These are phyloP conservation scores for Sphaeramia orbicularis DNA, from an alignment of 2,797 vertebrate species.

Conservation along the genomic window DNA sequence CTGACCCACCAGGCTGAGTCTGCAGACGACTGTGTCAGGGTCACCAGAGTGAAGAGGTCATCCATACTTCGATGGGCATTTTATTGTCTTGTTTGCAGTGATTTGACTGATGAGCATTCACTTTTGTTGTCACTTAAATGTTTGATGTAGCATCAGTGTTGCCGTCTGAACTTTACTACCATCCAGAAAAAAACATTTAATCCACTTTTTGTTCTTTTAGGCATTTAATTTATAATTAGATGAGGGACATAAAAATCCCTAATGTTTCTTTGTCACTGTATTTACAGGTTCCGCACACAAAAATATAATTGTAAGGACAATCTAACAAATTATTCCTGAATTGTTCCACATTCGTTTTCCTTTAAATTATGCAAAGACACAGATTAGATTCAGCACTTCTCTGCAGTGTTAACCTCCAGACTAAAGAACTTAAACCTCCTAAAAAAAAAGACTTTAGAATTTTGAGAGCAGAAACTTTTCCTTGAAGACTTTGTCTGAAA, in stretches of 20 bases:
- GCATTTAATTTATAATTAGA: not conserved
- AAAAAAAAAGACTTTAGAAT: slow-evolving; percentile 4
- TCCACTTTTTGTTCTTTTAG: not conserved
- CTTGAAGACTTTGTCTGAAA: not conserved
- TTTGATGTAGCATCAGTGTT: slow-evolving; percentile 25
- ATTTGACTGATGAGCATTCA: slow-evolving; percentile 55
- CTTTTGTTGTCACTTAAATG: slow-evolving; percentile 42
- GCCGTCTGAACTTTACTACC: not conserved
- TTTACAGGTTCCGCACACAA: slow-evolving; percentile 6
- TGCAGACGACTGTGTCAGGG: slow-evolving; percentile 42
- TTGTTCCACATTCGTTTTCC: slow-evolving; percentile 34
- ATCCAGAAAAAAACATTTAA: not conserved
- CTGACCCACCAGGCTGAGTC: slow-evolving; percentile 47
- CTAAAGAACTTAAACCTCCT: slow-evolving; percentile 53
- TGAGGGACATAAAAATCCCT: not conserved
- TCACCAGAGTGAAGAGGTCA: slow-evolving; percentile 50
- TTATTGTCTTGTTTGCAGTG: slow-evolving; percentile 49
- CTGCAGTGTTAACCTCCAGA: slow-evolving; percentile 56
- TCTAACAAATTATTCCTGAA: slow-evolving; percentile 22
- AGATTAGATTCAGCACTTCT: slow-evolving; percentile 44
- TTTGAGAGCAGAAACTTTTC: not conserved
- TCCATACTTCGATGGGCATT: slow-evolving; percentile 47
- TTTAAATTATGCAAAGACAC: slow-evolving; percentile 58
- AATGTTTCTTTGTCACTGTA: not conserved
- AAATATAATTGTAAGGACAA: slow-evolving; percentile 1